Base-by-base conservation (phyloP, 2,797 vertebrate species). In the Buceros bicornis region DNA sequence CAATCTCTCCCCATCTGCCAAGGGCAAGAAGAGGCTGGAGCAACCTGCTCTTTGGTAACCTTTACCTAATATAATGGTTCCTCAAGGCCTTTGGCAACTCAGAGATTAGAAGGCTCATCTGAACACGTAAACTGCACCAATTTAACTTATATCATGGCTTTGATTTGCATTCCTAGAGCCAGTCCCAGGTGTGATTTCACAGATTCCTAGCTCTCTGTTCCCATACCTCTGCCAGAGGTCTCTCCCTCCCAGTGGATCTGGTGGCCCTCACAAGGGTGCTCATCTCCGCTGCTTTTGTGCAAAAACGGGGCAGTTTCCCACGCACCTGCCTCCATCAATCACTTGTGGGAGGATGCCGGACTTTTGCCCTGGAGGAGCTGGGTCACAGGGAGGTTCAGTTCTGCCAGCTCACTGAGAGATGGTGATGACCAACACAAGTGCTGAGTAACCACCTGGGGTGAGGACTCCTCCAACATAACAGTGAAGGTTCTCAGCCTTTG, bases 91-190 rank as follows among this genome's bases (percentile, higher is more conserved):
- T 91, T 43, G 80, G 51, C 54, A 90, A 56, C 70, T 78, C n/a
- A 13, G 33, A 71, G 67, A 90, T 87, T 77, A 92, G 78, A 93
- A 56, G 58, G 66, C 50, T 90, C 43, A 6, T 47, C 69, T 83
- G 62, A 73, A 71, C 53, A 40, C 53, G 89, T 76, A 70, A 93
- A 54, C 62, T 87, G 47, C 61, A 73, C n/a, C 40, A 61, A 35
- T 72, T 90, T 82, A 56, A 87, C 51, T 57, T 72, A 8, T 31
- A 70, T 51, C 58, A 45, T 31, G 25, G 54, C 57, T 94, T 92
- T 83, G 77, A 74, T 69, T 86, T 70, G 20, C 5, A 1, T 60
- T 81, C 61, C 57, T 86, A 64, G 65, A 78, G 26, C 31, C 83
- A 88, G 77, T 42, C 86, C 45, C 78, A 65, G 61, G 17, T 74